Conservation (phyloP, 2,113 vertebrate species). For the Fulica atra region DNA sequence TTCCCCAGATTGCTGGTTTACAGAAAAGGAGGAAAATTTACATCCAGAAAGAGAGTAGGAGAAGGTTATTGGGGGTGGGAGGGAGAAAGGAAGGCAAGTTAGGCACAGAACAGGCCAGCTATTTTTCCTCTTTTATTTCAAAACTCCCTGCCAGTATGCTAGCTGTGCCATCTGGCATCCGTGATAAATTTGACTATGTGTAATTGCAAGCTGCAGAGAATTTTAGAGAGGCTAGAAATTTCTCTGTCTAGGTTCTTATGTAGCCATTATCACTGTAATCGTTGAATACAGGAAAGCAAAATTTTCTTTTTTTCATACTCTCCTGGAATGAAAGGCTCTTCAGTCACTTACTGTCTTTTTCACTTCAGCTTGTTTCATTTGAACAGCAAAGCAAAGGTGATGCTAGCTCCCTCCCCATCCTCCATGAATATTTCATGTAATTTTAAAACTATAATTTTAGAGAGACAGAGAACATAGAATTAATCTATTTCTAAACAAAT, state of each 20-base stretch:
- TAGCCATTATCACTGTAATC: constrained; percentile 46
- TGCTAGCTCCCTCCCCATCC: not conserved
- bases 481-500: constrained; percentile 47
- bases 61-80: constrained; percentile 33
- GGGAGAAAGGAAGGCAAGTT: constrained; percentile 10
- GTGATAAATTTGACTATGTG: constrained; percentile 57
- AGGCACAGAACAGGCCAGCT: constrained; percentile 17
- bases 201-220: constrained; percentile 65
- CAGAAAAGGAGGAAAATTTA: not conserved
- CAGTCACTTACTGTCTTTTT: not conserved
- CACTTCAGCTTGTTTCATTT: not conserved
- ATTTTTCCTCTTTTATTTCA: constrained; percentile 61
- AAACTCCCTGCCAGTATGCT: constrained; percentile 52
- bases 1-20: not conserved
- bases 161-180: constrained; percentile 60
- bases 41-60: not conserved
- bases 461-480: constrained; percentile 9
- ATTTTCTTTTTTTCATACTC: not conserved
- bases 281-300: constrained; percentile 34
- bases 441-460: constrained; percentile 41
- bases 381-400: constrained; percentile 39
- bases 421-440: constrained; percentile 65
- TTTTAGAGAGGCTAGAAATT: constrained; percentile 65
- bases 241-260: constrained; percentile 48
- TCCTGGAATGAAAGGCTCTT: constrained; percentile 21